Base-by-base conservation (phyloP, 2,888 invertebrate species). In the Lordiphosa fenestrarum region DNA sequence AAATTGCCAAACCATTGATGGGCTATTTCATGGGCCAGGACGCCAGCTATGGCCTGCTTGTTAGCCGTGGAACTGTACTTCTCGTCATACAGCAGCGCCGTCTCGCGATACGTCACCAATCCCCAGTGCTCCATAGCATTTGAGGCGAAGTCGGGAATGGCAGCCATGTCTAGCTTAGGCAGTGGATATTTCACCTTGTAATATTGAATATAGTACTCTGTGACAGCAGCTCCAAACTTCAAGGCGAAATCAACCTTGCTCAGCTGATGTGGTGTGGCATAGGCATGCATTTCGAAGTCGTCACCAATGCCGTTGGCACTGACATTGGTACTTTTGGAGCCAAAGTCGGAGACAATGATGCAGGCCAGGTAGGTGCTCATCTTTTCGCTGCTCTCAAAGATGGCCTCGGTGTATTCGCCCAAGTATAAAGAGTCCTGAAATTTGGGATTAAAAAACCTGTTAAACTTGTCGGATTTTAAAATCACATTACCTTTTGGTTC, bases 41-140 rank as follows among this genome's bases (percentile, higher is more conserved):
- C 95, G 21, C 92, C 91, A 4, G 95, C 95, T 1, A 96, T 94
- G 62, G 91, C 90, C 76, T 95, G 93, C 85, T 94, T 94, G 84
- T 95, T 95, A n/a, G 88, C 86, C 0, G 94, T 92, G 0, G 96
- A 95, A 37, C 95, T 95, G 6, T 93, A 92, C 0, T 90, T 88
- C 7, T 91, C 89, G 74, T 96, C 94, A 71, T 94, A 95, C 0
- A 98, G 91, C 55, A 98, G 91, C 52, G 94, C 92, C 0, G 94
- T 94, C 90, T 98, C 97, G 66, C 97, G 91, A 88, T 94, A 98
- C 0, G 98, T 98, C 2, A 98, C 94, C 35, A 98, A 90, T 1
- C 92, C 92, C 98, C 98, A 98, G 96, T 90, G 98, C 95, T 98
- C 98, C 93, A 98, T 98, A 0, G 98, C 98, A 2, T 97, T 97